Evolutionary conservation across 2,888 invertebrate genomes (phyloP).

Genomic region (Drosophila pseudotalamancana): DNA sequence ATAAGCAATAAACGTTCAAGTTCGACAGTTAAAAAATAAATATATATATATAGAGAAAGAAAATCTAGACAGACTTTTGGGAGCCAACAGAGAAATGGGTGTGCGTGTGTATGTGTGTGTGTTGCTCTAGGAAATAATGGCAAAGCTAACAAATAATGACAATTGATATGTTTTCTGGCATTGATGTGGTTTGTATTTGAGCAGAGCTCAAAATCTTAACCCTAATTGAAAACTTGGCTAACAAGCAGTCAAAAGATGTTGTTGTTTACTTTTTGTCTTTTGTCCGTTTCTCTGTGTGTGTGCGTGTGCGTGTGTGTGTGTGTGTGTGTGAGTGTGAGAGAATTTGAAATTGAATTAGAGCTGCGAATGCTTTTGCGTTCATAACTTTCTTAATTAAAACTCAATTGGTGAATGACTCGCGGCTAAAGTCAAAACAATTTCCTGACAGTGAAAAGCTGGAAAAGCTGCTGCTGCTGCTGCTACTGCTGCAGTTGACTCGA

Average conservation of each 20-base stretch:
- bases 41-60: neutral
- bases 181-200: slow-evolving; percentile 39
- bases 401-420: slow-evolving; percentile 62
- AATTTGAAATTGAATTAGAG: slow-evolving; percentile 49
- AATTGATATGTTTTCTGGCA: slow-evolving; percentile 63
- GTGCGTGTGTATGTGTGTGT: slow-evolving; percentile 20
- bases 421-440: slow-evolving; percentile 42
- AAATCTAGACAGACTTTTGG: slow-evolving; percentile 31
- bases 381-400: slow-evolving; percentile 76
- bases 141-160: slow-evolving; percentile 56
- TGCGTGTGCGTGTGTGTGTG: slow-evolving; percentile 2
- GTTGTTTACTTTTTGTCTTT: slow-evolving; percentile 18
- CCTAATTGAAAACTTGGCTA: slow-evolving; percentile 22
- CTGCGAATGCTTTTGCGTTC: slow-evolving; percentile 46
- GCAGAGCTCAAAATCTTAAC: neutral
- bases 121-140: slow-evolving; percentile 26
- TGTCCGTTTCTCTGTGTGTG: no score
- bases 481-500: slow-evolving; percentile 9
- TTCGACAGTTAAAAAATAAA: slow-evolving; percentile 16
- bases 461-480: neutral
- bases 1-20: slow-evolving; percentile 62
- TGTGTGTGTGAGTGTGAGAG: neutral
- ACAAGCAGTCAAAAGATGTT: slow-evolving; percentile 23
- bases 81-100: slow-evolving; percentile 19
- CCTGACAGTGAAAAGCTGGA: slow-evolving; percentile 11